Evolutionary conservation across 2,797 vertebrate species (phyloP).

Genomic region (Pseudopleuronectes americanus): DNA sequence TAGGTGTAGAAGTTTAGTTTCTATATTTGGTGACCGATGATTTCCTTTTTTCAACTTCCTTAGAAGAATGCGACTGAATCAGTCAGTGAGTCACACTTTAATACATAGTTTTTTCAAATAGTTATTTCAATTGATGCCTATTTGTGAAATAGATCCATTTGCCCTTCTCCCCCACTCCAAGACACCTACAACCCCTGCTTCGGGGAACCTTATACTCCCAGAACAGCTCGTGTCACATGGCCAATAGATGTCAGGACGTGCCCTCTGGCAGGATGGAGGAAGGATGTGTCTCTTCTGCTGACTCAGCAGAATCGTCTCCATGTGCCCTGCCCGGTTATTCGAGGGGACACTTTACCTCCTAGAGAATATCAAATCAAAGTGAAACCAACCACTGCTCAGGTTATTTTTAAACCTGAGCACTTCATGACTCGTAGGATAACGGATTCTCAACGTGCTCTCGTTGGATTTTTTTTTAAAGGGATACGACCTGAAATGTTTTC

Average conservation of each 20-base stretch:
- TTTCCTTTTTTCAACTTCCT: no score
- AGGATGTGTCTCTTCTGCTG: constrained; percentile 69
- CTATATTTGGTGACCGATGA: no score
- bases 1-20: no score
- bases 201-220: background rate
- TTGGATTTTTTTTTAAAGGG: constrained; percentile 16
- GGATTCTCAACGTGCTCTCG: constrained; percentile 34
- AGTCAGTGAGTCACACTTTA: no score
- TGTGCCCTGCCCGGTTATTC: constrained; percentile 36
- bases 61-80: no score
- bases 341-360: constrained; percentile 8
- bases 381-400: background rate
- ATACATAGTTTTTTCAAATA: no score
- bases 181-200: background rate
- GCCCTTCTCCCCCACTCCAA: no score
- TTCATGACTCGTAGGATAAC: no score
- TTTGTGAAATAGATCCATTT: no score
- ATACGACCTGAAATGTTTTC: constrained; percentile 8
- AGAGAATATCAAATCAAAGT: constrained; percentile 10
- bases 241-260: constrained; percentile 46
- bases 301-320: constrained; percentile 51
- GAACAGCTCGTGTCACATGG: constrained; percentile 15
- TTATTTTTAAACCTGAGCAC: background rate
- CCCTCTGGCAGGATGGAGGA: constrained; percentile 63
- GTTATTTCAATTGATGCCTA: no score